Conservation (phyloP, 2,888 invertebrate species). For the Dryobota labecula region DNA sequence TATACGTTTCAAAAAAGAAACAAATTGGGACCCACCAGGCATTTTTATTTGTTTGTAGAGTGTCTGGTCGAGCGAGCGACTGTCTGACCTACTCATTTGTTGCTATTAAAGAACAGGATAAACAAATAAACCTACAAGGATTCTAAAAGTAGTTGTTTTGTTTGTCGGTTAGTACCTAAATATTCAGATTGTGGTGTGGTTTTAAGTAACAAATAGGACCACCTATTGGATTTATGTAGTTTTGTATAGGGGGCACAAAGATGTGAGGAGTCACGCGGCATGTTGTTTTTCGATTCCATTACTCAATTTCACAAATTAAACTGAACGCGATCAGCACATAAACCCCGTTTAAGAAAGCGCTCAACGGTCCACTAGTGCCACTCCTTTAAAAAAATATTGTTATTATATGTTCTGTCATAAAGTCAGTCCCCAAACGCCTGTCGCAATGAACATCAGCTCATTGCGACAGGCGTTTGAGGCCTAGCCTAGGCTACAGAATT, state of each 20-base stretch:
- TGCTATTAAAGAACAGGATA: constrained; percentile 12
- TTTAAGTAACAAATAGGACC: not conserved
- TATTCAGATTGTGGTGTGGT: not conserved
- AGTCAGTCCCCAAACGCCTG: not conserved
- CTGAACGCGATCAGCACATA: too few relatives aligned
- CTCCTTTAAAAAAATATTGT: too few relatives aligned
- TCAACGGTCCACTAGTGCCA: too few relatives aligned
- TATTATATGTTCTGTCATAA: too few relatives aligned
- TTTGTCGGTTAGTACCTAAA: constrained; percentile 19
- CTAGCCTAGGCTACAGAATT: not conserved
- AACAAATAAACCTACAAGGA: constrained; percentile 19
- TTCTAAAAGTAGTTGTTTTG: constrained; percentile 8
- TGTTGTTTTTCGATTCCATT: not conserved
- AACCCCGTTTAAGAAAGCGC: too few relatives aligned
- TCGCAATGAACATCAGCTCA: not conserved
- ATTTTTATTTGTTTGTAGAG: constrained; percentile 13
- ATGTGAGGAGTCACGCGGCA: not conserved
- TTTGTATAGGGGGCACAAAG: too few relatives aligned
- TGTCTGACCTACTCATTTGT: constrained; percentile 13
- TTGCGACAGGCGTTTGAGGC: not conserved
- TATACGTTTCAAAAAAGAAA: constrained; percentile 1
- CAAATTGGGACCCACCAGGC: not conserved
- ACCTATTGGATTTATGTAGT: not conserved
- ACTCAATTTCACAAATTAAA: too few relatives aligned
- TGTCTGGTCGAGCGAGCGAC: not conserved